Evolutionary conservation across 2,113 vertebrate genomes (phyloP), one percentile per base, ranked within the genome.

Genomic region (Thunnus maccoyii): DNA sequence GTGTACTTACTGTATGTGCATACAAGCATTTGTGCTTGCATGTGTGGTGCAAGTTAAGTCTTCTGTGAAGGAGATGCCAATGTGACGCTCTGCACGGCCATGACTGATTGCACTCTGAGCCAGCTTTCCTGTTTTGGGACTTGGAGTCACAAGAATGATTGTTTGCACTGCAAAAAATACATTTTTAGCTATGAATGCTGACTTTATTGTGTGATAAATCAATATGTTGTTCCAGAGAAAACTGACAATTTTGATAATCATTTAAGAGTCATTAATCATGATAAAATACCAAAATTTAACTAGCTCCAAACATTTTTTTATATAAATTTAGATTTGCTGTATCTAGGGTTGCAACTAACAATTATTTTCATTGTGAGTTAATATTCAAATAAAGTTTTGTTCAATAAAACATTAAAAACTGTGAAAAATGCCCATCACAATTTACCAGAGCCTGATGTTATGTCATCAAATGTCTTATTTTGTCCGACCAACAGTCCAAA

Each of bases 61-160:
- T 72, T 20, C 64, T 73, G 57, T 80, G 78, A 86, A 83, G 84
- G 69, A 78, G 48, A 87, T 55, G 22, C 18, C 22, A 78, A 54
- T 61, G 69, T 86, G 72, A 86, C 13, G 5, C 44, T 57, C 44
- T 64, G 32, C 51, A 73, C 62, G 18, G 20, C 65, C 56, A 50
- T 73, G 80, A 85, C 30, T 83, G 62, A 69, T 70, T 70, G 46
- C 56, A 75, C n/a, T 20, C 50, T 18, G 47, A 76, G 79, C 17
- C 14, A 25, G 3, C 16, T 82, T 70, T 72, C 50, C 67, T 73
- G 62, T 78, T 57, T 36, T 41, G 44, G 5, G 55, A 57, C 48
- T 66, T 11, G 3, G 16, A 63, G 57, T 58, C 27, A 17, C 55
- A 60, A 47, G 47, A 22, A 27, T 25, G 7, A 15, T 22, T 71